Percentiles rank a stretch among this genome's conserved stretches.
Conservation (phyloP, 1,140 invertebrate genomes). For the Drosophila neocordata region DNA sequence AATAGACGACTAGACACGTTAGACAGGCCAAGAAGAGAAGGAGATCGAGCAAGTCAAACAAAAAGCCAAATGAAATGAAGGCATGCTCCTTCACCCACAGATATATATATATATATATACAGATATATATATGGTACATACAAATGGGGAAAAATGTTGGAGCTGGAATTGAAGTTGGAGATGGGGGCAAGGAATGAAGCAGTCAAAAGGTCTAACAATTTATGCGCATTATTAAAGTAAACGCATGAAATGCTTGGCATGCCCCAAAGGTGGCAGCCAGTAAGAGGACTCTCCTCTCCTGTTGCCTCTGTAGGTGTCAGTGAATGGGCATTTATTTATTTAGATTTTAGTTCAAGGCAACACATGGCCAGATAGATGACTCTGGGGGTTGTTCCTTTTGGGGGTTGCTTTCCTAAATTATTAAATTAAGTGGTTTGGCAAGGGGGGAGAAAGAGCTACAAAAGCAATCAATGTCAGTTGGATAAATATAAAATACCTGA, state of each 20-base stretch:
- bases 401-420: slow-evolving; percentile 57
- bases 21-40: slow-evolving; percentile 17
- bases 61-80: slow-evolving; percentile 72
- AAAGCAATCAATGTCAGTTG: background rate
- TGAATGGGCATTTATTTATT: slow-evolving; percentile 74
- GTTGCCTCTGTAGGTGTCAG: slow-evolving; percentile 59
- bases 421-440: slow-evolving; percentile 51
- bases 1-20: slow-evolving; percentile 63
- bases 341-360: slow-evolving; percentile 63
- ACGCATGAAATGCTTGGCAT: slow-evolving; percentile 69
- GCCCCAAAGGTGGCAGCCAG: slow-evolving; percentile 25
- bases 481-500: background rate
- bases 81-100: slow-evolving; percentile 36
- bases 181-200: slow-evolving; percentile 56
- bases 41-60: slow-evolving; percentile 59
- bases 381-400: slow-evolving; percentile 5
- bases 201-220: slow-evolving; percentile 75
- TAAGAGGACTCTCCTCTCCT: slow-evolving; percentile 2
- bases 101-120: too few relatives aligned
- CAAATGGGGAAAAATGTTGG: background rate
- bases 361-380: slow-evolving; percentile 21
- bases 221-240: slow-evolving; percentile 77
- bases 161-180: background rate
- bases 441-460: background rate
- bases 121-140: background rate